phyloP scores from a whole-genome alignment of 2,113 vertebrate genomes.

The Abramis brama region DNA sequence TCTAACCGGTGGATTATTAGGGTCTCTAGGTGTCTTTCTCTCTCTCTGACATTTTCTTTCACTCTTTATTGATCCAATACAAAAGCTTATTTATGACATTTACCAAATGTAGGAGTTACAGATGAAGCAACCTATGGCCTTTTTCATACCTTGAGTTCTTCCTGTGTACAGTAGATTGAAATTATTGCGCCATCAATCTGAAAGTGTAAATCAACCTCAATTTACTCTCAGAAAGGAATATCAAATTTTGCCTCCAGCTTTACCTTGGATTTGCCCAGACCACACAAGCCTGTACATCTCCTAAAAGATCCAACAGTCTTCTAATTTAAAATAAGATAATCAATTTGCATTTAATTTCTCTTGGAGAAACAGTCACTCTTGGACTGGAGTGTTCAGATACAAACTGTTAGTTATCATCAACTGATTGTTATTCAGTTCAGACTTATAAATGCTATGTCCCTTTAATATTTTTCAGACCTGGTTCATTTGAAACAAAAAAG shows the following conservation, averaged over 20 bases:
- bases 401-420: slow-evolving; percentile 16
- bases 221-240: neutral
- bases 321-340: neutral
- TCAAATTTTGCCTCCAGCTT: neutral
- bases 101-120: neutral
- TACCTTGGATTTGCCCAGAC: neutral
- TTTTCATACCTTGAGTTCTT: neutral
- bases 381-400: neutral
- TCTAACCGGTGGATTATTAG: neutral
- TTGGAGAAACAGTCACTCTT: neutral
- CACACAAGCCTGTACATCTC: neutral
- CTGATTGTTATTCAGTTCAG: slow-evolving; percentile 38
- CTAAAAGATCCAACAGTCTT: neutral
- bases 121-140: neutral
- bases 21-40: neutral
- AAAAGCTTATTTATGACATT: neutral
- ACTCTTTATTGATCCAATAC: neutral
- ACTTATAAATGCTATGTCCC: neutral
- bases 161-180: neutral
- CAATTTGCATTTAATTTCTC: neutral
- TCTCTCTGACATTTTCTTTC: neutral
- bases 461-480: slow-evolving; percentile 23
- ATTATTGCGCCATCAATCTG: neutral
- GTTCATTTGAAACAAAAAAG: slow-evolving; percentile 12
- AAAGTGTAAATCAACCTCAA: too few species aligned